Base-by-base conservation (phyloP, 2,888 invertebrate species). In the Carpatolechia fugitivella region DNA sequence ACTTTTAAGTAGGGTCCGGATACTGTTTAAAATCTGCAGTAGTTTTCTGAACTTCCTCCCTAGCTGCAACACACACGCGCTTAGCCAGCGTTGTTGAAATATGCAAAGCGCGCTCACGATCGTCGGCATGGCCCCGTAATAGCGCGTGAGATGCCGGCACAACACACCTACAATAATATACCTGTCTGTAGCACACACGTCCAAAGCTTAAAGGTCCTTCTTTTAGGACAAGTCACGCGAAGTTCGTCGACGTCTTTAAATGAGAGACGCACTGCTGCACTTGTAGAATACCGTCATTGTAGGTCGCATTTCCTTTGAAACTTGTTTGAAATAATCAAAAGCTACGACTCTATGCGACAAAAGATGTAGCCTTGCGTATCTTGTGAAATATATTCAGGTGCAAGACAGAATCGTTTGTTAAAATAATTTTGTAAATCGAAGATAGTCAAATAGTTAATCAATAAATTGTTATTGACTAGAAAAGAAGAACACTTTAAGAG, bases 41-140 rank as follows among this genome's bases (percentile, higher is more conserved):
- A 14, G 3, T 11, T 11, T 14, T 14, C n/a, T 44, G 24, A 44
- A 3, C 3, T 3, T 47, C 29, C 47, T 14, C 13, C 16, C 4
- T 24, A 24, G 0, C 36, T 13, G 50, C 36, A 10, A 50, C 50
- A 24, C 35, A 29, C 38, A 40, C 46, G 76, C 72, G 84, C 85
- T 75, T 79, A 81, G 76, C 77, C 72, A 68, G 76, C 80, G 78
- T 81, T 80, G 82, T 85, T 82, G 82, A 82, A 85, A 83, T 85
- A 87, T 88, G 86, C 86, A 86, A 87, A 88, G 87, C 82, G 76
- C 75, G 79, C 83, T 87, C 88, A 88, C 88, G 87, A 86, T 75
- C 67, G 60, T 55, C 51, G 36, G 10, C 60, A 56, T 31, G 66
- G 69, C 29, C 35, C 67, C 74, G 77, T 79, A 88, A 86, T 82